These are phyloP conservation scores for Trachymyrmex cornetzi DNA, from an alignment of 1,140 invertebrate species.

Conservation along the genomic window DNA sequence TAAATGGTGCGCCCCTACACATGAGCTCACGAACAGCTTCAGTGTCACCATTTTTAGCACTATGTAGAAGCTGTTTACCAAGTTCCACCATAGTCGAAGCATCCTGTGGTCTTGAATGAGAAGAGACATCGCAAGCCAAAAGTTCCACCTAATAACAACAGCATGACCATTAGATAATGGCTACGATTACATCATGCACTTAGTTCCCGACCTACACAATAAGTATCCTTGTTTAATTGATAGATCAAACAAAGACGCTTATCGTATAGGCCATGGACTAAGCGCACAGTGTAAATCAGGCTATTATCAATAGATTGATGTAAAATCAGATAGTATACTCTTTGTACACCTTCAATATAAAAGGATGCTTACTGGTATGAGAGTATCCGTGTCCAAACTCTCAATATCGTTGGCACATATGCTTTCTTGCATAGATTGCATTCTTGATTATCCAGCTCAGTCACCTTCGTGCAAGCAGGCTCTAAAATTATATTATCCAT, in stretches of 20 bases:
- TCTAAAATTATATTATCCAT: conserved; percentile 75
- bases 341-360: not conserved
- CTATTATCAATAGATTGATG: not conserved
- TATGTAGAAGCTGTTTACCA: conserved; percentile 93
- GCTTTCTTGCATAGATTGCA: conserved; percentile 82
- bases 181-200: too few species aligned
- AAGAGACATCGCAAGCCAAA: conserved; percentile 79
- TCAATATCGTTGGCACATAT: conserved; percentile 81
- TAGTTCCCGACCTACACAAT: too few species aligned
- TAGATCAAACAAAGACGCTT: too few species aligned
- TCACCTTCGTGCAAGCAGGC: conserved; percentile 54
- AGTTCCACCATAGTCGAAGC: conserved; percentile 89
- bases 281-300: too few species aligned
- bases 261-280: too few species aligned
- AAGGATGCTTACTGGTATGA: conserved; percentile 81
- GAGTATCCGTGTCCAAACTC: conserved; percentile 78
- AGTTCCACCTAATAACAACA: conserved; percentile 80
- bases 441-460: conserved; percentile 74
- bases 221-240: too few species aligned
- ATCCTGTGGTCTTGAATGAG: conserved; percentile 80
- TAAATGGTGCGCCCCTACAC: conserved; percentile 95
- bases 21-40: conserved; percentile 93
- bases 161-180: not conserved
- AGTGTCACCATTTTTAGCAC: conserved; percentile 92
- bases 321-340: not conserved